A percentile compares a stretch with the other conserved stretches of the same genome.
These are phyloP conservation scores for Agrochola lota DNA, from an alignment of 2,888 invertebrate genomes.

Conservation along the genomic window DNA sequence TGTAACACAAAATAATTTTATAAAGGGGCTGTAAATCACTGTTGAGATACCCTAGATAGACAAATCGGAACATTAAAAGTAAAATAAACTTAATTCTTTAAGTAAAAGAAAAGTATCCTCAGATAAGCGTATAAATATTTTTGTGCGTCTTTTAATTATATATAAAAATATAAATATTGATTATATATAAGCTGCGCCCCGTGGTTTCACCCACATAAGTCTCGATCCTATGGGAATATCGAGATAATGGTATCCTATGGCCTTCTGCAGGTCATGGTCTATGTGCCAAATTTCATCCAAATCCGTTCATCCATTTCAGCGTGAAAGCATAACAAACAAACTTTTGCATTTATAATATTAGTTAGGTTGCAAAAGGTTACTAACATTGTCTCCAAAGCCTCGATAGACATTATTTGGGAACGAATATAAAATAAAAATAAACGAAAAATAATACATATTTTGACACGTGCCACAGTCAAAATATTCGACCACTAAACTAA, in stretches of 20 bases:
- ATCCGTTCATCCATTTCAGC: too few species aligned
- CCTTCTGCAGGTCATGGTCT: too few species aligned
- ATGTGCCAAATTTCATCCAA: too few species aligned
- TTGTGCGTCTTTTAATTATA: conserved; percentile 16
- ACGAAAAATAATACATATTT: neutral
- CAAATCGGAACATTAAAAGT: neutral
- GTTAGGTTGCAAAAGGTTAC: conserved; percentile 14
- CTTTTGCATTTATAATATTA: too few species aligned
- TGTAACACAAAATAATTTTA: conserved; percentile 4
- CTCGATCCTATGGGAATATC: too few species aligned
- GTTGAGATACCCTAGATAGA: neutral
- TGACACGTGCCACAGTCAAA: neutral
- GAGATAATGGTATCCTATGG: too few species aligned
- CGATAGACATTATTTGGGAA: neutral
- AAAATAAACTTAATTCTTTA: neutral
- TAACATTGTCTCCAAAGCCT: conserved; percentile 28
- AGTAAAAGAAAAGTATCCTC: neutral
- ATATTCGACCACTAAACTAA: neutral
- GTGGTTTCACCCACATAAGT: too few species aligned
- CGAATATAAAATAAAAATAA: neutral
- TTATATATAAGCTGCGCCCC: too few species aligned
- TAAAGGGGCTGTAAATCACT: neutral
- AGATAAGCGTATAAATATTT: neutral
- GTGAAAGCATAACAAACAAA: too few species aligned
- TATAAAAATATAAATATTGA: too few species aligned